Percentiles rank a stretch among this genome's conserved stretches.
Conservation (phyloP, 2,888 invertebrate genomes). For the Dimorphilus gyrociliatus region DNA sequence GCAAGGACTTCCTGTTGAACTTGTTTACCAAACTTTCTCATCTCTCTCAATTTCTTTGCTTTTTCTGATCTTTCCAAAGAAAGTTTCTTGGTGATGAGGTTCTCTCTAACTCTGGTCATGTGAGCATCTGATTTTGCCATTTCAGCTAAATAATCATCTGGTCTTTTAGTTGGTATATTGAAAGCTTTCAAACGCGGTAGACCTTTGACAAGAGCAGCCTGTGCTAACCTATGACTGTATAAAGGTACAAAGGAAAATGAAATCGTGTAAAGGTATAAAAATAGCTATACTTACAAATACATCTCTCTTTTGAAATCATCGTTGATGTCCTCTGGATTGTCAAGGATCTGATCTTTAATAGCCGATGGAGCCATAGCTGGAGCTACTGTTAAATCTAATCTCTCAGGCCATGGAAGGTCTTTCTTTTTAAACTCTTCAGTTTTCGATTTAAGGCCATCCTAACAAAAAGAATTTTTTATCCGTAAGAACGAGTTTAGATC, state of each 20-base stretch:
- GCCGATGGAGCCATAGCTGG: slow-evolving; percentile 47
- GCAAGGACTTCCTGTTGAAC: slow-evolving; percentile 65
- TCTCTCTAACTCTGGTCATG: slow-evolving; percentile 82
- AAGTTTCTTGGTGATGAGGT: slow-evolving; percentile 63
- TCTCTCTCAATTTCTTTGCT: slow-evolving; percentile 67
- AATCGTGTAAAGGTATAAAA: background rate
- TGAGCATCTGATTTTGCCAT: slow-evolving; percentile 95
- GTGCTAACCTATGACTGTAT: slow-evolving; percentile 40
- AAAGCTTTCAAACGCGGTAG: slow-evolving; percentile 58
- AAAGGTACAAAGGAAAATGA: slow-evolving; percentile 1
- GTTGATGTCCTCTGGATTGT: slow-evolving; percentile 7
- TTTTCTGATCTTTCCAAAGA: slow-evolving; percentile 73
- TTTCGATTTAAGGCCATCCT: slow-evolving; percentile 51
- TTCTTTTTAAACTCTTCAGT: slow-evolving; percentile 53
- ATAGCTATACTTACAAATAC: slow-evolving; percentile 41
- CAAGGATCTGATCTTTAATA: slow-evolving; percentile 9
- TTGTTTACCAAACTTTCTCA: slow-evolving; percentile 76
- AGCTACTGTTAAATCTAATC: slow-evolving; percentile 56
- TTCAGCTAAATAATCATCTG: slow-evolving; percentile 93
- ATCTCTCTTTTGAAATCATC: slow-evolving; percentile 82
- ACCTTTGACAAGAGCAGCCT: slow-evolving; percentile 65
- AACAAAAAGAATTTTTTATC: slow-evolving; percentile 7
- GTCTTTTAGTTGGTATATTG: slow-evolving; percentile 61
- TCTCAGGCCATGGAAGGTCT: slow-evolving; percentile 67
- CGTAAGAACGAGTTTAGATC: background rate